A percentile compares a stretch with the other conserved stretches of the same genome.
These are phyloP conservation scores for Heloderma charlesbogerti DNA, from an alignment of 2,113 vertebrate genomes.

Conservation along the genomic window DNA sequence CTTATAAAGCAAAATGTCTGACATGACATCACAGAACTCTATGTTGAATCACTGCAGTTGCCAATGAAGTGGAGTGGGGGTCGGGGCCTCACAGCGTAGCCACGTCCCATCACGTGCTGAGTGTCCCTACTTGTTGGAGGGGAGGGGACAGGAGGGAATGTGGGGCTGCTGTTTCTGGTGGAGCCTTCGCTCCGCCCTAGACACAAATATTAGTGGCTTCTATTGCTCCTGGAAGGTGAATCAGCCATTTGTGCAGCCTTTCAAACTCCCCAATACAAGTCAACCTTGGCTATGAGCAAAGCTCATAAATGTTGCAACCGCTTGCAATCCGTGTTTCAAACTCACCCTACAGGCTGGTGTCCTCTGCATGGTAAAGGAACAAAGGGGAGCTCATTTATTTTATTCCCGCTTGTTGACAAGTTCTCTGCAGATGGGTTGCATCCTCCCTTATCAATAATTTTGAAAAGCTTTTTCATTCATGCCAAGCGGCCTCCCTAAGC, in stretches of 20 bases:
- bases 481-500: conserved; percentile 47
- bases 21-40: background rate
- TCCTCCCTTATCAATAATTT: conserved; percentile 61
- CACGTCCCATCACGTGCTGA: background rate
- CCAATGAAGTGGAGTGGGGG: background rate
- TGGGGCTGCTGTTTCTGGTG: background rate
- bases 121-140: background rate
- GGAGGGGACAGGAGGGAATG: background rate
- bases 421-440: conserved; percentile 51
- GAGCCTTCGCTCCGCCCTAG: too few relatives aligned
- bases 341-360: background rate
- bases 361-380: conserved; percentile 8
- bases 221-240: background rate
- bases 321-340: background rate
- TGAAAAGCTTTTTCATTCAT: conserved; percentile 67
- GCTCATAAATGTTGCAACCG: conserved; percentile 2
- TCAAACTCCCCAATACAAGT: background rate
- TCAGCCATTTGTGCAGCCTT: background rate
- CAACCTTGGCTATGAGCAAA: background rate
- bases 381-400: conserved; percentile 36
- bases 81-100: too few relatives aligned
- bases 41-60: background rate
- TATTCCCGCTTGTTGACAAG: conserved; percentile 51
- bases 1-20: background rate
- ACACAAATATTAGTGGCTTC: background rate